Conservation (phyloP, 2,888 invertebrate genomes). For the Drosophila helvetica region DNA sequence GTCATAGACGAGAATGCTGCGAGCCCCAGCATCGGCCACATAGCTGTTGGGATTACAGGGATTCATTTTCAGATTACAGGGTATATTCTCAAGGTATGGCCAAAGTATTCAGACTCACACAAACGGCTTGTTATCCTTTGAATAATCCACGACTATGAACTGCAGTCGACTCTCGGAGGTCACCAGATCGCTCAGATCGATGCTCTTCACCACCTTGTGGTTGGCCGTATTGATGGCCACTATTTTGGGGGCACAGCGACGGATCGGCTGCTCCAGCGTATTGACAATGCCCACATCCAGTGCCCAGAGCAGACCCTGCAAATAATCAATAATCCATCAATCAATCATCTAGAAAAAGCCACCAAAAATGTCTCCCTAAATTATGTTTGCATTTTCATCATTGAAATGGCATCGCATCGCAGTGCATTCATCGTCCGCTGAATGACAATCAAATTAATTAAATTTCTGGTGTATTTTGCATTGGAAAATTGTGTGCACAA, state of each 20-base stretch:
- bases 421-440: slow-evolving; percentile 9
- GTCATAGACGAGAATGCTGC: slow-evolving; percentile 85
- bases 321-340: not conserved
- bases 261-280: slow-evolving; percentile 86
- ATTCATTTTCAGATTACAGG: not conserved
- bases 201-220: slow-evolving; percentile 86
- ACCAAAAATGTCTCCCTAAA: slow-evolving; percentile 18
- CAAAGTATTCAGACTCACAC: slow-evolving; percentile 82
- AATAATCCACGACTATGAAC: slow-evolving; percentile 86
- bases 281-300: slow-evolving; percentile 87
- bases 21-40: slow-evolving; percentile 83
- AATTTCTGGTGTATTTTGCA: slow-evolving; percentile 21
- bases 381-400: slow-evolving; percentile 55
- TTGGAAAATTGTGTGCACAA: slow-evolving; percentile 6
- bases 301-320: slow-evolving; percentile 86
- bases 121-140: slow-evolving; percentile 84
- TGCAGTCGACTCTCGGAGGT: slow-evolving; percentile 85
- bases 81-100: not conserved
- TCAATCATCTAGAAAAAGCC: not conserved
- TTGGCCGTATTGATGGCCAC: slow-evolving; percentile 86
- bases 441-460: slow-evolving; percentile 22
- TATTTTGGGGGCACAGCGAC: slow-evolving; percentile 86
- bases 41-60: slow-evolving; percentile 61
- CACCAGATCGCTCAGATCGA: slow-evolving; percentile 85
- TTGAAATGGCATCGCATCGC: slow-evolving; percentile 33